Base-by-base conservation (phyloP, 2,888 invertebrate species). In the Ochropacha duplaris region DNA sequence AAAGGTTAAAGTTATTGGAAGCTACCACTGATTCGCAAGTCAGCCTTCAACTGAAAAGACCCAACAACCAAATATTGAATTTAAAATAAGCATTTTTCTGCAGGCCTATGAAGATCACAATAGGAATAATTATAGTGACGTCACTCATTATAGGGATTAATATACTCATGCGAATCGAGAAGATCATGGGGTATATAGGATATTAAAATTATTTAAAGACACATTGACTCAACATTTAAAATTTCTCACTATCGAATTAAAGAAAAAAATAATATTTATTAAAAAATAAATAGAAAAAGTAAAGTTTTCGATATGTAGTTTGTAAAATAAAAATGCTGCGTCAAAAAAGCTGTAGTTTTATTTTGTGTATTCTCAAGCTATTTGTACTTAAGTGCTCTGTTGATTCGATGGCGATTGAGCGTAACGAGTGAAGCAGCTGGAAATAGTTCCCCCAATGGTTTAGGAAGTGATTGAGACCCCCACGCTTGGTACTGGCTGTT, bases 51-150 rank as follows among this genome's bases (percentile, higher is more conserved):
- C 31, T 31, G 31, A 12, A 3, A 28, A 31, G 11, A 31, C 2
- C 3, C 1, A 31, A 12, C 11, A 31, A 12, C 0, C 5, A 31
- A 28, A 8, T 8, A 28, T 26, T 26, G n/a, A 24, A 24, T 24
- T 5, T 4, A 31, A 31, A 31, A 2, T 12, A 31, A 31, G 12
- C 12, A 26, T 39, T 49, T 60, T 28, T 69, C 82, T 76, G 22
- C 86, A 92, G 92, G 50, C 83, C 91, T 0, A 92, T 92, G 92
- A 92, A 92, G 74, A 73, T 91, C 16, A 91, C 92, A 11, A 87
- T 92, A 56, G 88, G 78, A 12, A 83, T 91, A 19, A 86, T 91
- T 34, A 84, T 86, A 2, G 55, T 87, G 49, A 92, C 91, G 14
- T 83, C 89, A n/a, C 22, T 91, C 0, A 57, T 91, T 1, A 71